A percentile compares a stretch with the other conserved stretches of the same genome.
phyloP scores from a whole-genome alignment of 2,797 vertebrate genomes.

The Chanos chanos region DNA sequence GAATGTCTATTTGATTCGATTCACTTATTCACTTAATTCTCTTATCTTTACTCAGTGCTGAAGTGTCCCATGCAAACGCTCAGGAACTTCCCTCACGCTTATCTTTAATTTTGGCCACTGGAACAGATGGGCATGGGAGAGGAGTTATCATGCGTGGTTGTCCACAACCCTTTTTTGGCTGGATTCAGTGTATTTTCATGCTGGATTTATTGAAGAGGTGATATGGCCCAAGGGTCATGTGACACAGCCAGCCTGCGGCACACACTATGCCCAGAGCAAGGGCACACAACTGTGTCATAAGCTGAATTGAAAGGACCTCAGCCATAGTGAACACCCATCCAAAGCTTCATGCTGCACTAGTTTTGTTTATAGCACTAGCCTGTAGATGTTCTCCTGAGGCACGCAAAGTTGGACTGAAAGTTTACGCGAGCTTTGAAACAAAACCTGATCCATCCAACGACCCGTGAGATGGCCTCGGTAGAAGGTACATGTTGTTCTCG shows the following conservation, averaged over 20 bases:
- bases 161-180: slow-evolving; percentile 61
- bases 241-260: slow-evolving; percentile 21
- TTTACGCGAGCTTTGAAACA: too few relatives aligned
- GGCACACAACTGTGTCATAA: too few relatives aligned
- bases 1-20: neutral
- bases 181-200: slow-evolving; percentile 58
- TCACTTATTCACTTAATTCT: slow-evolving; percentile 22
- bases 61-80: slow-evolving; percentile 52
- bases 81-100: slow-evolving; percentile 54
- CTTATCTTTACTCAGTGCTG: neutral
- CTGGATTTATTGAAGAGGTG: slow-evolving; percentile 53
- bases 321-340: too few relatives aligned
- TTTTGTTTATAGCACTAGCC: too few relatives aligned
- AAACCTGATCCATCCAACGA: too few relatives aligned
- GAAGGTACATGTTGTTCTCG: too few relatives aligned
- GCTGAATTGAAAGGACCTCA: too few relatives aligned
- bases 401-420: too few relatives aligned
- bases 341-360: too few relatives aligned
- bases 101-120: slow-evolving; percentile 65
- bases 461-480: too few relatives aligned
- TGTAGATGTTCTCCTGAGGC: too few relatives aligned
- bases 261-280: neutral
- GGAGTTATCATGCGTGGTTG: slow-evolving; percentile 66
- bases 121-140: slow-evolving; percentile 67
- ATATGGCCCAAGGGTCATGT: slow-evolving; percentile 47